Conservation (phyloP, 1,140 invertebrate species). For the Dendroctonus valens region DNA sequence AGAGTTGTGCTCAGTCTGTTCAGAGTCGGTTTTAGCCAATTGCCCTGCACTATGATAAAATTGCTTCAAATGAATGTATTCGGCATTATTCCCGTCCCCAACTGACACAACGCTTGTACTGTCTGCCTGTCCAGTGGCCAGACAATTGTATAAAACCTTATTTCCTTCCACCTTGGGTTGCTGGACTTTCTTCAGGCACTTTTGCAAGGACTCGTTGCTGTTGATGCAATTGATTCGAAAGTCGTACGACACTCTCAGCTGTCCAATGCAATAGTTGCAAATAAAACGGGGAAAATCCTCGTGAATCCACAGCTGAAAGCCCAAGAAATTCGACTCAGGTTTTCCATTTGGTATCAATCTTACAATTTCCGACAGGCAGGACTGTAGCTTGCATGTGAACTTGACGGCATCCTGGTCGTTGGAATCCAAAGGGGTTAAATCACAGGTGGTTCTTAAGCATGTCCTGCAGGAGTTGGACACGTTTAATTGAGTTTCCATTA, state of each 20-base stretch:
- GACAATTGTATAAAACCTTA: slow-evolving; percentile 39
- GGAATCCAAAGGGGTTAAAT: slow-evolving; percentile 42
- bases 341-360: slow-evolving; percentile 8
- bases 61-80: slow-evolving; percentile 47
- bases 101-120: slow-evolving; percentile 25
- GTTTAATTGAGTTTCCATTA: slow-evolving; percentile 52
- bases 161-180: slow-evolving; percentile 33
- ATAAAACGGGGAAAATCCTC: slow-evolving; percentile 43
- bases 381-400: slow-evolving; percentile 43
- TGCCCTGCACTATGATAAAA: slow-evolving; percentile 45
- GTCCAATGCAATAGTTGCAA: slow-evolving; percentile 42
- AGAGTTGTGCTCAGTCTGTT: slow-evolving; percentile 19
- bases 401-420: slow-evolving; percentile 45
- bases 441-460: slow-evolving; percentile 44
- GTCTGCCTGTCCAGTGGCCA: slow-evolving; percentile 18
- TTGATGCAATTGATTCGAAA: slow-evolving; percentile 44
- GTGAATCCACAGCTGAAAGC: slow-evolving; percentile 42
- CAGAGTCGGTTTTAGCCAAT: slow-evolving; percentile 35
- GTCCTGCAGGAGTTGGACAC: slow-evolving; percentile 44
- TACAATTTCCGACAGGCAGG: slow-evolving; percentile 47
- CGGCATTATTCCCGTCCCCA: slow-evolving; percentile 42
- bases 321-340: not conserved
- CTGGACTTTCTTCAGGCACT: slow-evolving; percentile 36
- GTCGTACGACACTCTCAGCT: slow-evolving; percentile 41
- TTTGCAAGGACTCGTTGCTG: slow-evolving; percentile 41